phyloP scores from a whole-genome alignment of 2,888 invertebrate species.

The Griposia aprilina region DNA sequence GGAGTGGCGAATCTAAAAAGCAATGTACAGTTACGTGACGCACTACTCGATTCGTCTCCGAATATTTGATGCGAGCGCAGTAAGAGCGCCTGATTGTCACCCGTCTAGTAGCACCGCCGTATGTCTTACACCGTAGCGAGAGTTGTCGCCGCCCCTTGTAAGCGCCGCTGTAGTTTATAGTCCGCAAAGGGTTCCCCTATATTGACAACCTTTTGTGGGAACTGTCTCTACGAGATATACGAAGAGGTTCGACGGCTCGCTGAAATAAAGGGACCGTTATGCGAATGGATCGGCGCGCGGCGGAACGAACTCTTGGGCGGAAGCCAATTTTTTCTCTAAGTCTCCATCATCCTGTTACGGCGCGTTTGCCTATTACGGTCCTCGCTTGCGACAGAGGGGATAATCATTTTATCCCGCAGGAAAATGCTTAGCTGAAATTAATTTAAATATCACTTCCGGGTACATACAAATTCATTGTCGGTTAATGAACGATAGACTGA shows the following conservation, averaged over 20 bases:
- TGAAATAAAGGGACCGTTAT: constrained; percentile 61
- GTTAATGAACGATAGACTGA: constrained; percentile 52
- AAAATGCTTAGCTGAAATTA: constrained; percentile 61
- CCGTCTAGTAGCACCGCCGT: constrained; percentile 48
- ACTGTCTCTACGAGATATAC: constrained; percentile 59
- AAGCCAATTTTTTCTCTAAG: constrained; percentile 59
- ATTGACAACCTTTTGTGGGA: constrained; percentile 64
- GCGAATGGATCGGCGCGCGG: constrained; percentile 40
- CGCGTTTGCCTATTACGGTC: constrained; percentile 56
- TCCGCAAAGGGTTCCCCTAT: constrained; percentile 63
- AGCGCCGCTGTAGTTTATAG: constrained; percentile 66
- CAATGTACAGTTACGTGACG: constrained; percentile 70
- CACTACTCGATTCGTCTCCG: constrained; percentile 53
- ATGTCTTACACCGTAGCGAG: constrained; percentile 60
- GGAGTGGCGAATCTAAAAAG: constrained; percentile 68
- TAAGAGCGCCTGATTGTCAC: constrained; percentile 52
- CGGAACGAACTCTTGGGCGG: constrained; percentile 55
- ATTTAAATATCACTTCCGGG: constrained; percentile 68
- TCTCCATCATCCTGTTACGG: constrained; percentile 53
- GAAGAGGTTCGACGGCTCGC: constrained; percentile 51
- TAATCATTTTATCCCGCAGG: constrained; percentile 60
- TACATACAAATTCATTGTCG: constrained; percentile 61
- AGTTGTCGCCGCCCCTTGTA: constrained; percentile 45
- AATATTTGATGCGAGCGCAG: constrained; percentile 60
- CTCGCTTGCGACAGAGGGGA: constrained; percentile 46